These are phyloP conservation scores for Ichneumoninae sp. DNA, from an alignment of 2,888 invertebrate genomes.

Conservation along the genomic window DNA sequence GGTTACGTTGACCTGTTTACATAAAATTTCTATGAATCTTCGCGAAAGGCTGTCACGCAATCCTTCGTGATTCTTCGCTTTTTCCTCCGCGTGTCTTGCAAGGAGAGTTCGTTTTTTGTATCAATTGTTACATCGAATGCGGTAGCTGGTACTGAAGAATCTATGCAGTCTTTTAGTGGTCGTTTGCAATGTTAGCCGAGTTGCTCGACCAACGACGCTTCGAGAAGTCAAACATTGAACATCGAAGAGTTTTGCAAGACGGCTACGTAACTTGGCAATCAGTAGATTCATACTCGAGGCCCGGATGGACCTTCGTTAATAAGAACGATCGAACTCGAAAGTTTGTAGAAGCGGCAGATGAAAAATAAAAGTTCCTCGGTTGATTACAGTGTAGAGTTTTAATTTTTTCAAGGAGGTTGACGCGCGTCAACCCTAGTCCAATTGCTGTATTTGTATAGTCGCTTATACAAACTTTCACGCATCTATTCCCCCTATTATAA, in stretches of 20 bases:
- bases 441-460: no score
- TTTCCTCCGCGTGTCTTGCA: neutral
- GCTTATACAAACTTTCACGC: no score
- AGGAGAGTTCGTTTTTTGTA: neutral
- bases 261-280: neutral
- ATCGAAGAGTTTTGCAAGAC: neutral
- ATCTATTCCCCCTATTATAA: no score
- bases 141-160: slow-evolving; percentile 6
- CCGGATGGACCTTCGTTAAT: neutral
- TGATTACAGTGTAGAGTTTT: no score
- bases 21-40: neutral
- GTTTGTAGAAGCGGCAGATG: neutral
- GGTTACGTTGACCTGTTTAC: neutral
- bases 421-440: no score
- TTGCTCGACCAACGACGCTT: neutral
- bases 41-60: neutral
- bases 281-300: neutral
- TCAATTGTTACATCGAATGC: slow-evolving; percentile 4
- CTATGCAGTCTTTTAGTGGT: slow-evolving; percentile 34
- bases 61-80: neutral
- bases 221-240: slow-evolving; percentile 3
- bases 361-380: no score
- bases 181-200: slow-evolving; percentile 7
- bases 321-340: neutral
- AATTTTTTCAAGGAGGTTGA: no score